Evolutionary conservation across 2,113 vertebrate species (phyloP).

Genomic region (Sprattus sprattus): DNA sequence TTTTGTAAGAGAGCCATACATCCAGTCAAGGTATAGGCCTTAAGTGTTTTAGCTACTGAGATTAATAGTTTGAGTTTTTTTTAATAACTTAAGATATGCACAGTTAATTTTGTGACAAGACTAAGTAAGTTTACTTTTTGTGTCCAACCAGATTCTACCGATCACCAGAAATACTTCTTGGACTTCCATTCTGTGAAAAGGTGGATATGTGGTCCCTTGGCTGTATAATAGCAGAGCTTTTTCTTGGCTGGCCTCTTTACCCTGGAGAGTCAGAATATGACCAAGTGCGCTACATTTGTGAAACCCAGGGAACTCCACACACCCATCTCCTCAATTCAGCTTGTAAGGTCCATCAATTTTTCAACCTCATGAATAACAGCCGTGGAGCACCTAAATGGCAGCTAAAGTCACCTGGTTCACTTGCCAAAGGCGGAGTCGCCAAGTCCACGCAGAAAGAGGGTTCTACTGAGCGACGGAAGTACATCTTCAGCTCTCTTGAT

Average conservation of each 20-base stretch:
- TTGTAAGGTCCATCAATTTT: constrained; percentile 68
- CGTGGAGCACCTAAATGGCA: constrained; percentile 61
- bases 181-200: constrained; percentile 75
- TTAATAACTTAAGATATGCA: background rate
- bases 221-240: constrained; percentile 71
- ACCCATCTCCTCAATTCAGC: constrained; percentile 58
- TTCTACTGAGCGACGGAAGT: constrained; percentile 56
- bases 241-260: constrained; percentile 76
- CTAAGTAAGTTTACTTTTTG: background rate
- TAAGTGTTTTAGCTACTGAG: too few relatives aligned
- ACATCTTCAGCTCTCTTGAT: constrained; percentile 69
- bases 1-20: constrained; percentile 68
- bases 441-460: background rate
- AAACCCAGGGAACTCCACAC: constrained; percentile 69
- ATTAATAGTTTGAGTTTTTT: background rate
- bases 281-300: constrained; percentile 75
- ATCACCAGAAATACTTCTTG: constrained; percentile 74
- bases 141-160: constrained; percentile 64
- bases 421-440: constrained; percentile 43
- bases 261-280: constrained; percentile 68
- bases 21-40: constrained; percentile 66
- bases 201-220: constrained; percentile 78
- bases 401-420: constrained; percentile 62
- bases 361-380: constrained; percentile 45
- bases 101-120: background rate